phyloP scores from a whole-genome alignment of 2,888 invertebrate species.

The Megalurothrips usitatus region DNA sequence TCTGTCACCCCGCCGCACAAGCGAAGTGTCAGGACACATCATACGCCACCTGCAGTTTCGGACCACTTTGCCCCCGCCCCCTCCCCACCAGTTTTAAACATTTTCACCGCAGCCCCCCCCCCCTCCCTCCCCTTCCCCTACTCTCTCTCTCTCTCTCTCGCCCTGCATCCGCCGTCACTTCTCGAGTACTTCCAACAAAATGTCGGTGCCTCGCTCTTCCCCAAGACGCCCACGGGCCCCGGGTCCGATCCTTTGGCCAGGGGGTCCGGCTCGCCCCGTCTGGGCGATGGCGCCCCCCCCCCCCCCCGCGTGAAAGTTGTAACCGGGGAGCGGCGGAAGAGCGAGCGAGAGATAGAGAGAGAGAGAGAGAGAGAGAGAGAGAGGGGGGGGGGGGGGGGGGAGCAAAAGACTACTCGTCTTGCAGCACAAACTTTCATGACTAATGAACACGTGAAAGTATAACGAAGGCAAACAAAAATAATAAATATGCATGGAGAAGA shows the following conservation, averaged over 20 bases:
- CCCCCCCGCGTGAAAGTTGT: constrained; percentile 4
- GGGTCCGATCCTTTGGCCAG: no score
- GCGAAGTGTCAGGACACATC: background rate
- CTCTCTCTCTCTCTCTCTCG: constrained; percentile 4
- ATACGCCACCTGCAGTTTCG: no score
- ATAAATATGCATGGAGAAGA: background rate
- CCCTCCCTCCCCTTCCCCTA: no score
- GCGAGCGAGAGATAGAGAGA: no score
- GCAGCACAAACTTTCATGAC: background rate
- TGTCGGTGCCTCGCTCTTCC: background rate
- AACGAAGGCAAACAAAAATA: background rate
- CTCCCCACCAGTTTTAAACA: no score
- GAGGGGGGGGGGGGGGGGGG: background rate
- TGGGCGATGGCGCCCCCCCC: background rate
- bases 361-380: no score
- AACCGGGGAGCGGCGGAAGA: background rate
- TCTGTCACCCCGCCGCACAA: background rate
- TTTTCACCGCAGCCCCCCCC: no score
- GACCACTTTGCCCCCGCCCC: no score
- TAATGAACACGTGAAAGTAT: constrained; percentile 7
- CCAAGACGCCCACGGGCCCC: no score
- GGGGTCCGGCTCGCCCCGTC: background rate
- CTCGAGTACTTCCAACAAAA: constrained; percentile 14
- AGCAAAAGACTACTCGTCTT: background rate
- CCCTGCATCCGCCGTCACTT: background rate